These are phyloP conservation scores for Anomalospiza imberbis DNA, from an alignment of 2,797 vertebrate genomes.

Conservation along the genomic window DNA sequence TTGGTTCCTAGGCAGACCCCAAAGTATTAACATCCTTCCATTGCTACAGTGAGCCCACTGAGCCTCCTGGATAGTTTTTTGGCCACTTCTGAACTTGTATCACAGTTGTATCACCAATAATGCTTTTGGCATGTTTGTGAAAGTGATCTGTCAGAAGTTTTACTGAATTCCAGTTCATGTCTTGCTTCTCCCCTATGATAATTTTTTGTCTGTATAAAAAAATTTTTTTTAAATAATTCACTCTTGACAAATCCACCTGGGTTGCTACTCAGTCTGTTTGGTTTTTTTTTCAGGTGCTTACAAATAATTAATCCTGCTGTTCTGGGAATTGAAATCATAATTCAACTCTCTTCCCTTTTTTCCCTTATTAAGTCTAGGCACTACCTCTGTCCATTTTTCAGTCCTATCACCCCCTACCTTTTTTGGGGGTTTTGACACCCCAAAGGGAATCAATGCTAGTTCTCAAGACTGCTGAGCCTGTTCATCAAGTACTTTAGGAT, in stretches of 20 bases:
- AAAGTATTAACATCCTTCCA: background rate
- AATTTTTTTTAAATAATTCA: background rate
- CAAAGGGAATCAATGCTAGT: background rate
- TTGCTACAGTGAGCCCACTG: background rate
- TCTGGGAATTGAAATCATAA: background rate
- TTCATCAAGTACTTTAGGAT: background rate
- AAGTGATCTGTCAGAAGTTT: background rate
- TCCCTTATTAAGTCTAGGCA: background rate
- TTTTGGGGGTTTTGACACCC: background rate
- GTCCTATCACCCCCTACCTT: background rate
- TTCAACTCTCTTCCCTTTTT: background rate
- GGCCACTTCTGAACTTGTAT: background rate
- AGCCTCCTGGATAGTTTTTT: background rate
- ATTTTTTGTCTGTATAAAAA: background rate
- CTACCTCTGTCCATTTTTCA: background rate
- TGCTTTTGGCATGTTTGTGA: background rate
- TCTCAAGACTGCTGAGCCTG: background rate
- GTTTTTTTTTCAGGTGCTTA: background rate
- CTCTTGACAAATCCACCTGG: background rate
- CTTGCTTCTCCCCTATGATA: background rate
- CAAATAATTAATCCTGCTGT: background rate
- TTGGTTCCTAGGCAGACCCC: constrained; percentile 4
- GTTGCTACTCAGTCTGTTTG: background rate
- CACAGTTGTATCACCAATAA: background rate
- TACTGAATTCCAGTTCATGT: background rate